Conservation (phyloP, 92 coral and sea anemone species). For the Meandrina meandrites region DNA sequence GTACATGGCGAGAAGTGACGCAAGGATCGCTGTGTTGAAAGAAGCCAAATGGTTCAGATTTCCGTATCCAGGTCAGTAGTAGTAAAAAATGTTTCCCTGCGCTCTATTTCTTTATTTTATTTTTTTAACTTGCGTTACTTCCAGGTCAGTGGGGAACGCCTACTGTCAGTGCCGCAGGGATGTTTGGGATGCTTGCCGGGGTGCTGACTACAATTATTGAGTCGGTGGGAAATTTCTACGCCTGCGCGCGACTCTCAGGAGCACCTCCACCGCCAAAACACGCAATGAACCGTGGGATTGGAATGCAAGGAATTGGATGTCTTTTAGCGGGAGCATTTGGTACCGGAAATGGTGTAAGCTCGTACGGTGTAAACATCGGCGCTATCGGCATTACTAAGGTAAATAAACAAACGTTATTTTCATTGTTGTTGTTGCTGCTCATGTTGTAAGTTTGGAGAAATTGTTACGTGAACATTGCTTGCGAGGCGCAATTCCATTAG, state of each 20-base stretch:
- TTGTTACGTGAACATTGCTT: no score
- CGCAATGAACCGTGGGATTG: conserved; percentile 89
- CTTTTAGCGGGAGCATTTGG: conserved; percentile 83
- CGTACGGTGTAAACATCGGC: conserved; percentile 87
- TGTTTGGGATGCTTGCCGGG: conserved; percentile 94
- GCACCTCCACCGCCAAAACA: conserved; percentile 94
- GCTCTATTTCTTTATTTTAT: background rate
- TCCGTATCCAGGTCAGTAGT: conserved; percentile 79
- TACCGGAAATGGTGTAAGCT: conserved; percentile 84
- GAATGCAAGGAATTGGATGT: conserved; percentile 87
- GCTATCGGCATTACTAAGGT: conserved; percentile 95
- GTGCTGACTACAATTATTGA: conserved; percentile 82
- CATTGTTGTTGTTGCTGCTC: background rate
- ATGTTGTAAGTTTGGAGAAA: no score
- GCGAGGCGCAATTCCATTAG: no score
- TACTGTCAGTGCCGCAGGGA: conserved; percentile 88
- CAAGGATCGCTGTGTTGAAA: conserved; percentile 57
- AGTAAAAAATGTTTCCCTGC: background rate
- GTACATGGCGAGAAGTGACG: conserved; percentile 73
- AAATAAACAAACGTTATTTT: conserved; percentile 18
- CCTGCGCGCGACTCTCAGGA: conserved; percentile 90
- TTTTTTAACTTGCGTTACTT: background rate
- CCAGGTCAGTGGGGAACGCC: conserved; percentile 97
- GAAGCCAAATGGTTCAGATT: conserved; percentile 84
- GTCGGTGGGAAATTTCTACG: conserved; percentile 91